These are phyloP conservation scores for Xestia rhomboidea DNA, from an alignment of 2,888 invertebrate species.

Conservation along the genomic window DNA sequence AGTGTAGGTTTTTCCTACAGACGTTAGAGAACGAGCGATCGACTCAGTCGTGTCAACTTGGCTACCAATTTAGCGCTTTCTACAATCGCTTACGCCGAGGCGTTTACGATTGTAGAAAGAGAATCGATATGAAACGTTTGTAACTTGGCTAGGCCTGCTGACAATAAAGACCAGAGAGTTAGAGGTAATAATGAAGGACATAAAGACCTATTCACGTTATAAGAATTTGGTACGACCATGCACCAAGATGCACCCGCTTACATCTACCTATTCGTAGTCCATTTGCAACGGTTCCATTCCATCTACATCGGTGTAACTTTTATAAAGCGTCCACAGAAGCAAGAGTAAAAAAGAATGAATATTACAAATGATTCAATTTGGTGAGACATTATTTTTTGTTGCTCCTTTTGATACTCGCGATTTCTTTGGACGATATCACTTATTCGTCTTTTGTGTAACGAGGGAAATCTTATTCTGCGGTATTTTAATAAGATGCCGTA, in stretches of 20 bases:
- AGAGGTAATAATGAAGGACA: no score
- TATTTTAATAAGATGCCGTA: constrained; percentile 66
- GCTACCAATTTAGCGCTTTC: no score
- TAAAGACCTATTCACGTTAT: background rate
- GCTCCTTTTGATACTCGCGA: constrained; percentile 77
- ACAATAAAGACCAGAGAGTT: no score
- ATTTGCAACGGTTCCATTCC: constrained; percentile 53
- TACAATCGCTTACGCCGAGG: no score
- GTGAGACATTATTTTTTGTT: constrained; percentile 85
- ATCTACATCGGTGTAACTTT: constrained; percentile 60
- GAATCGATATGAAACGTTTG: no score
- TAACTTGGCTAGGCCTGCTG: no score
- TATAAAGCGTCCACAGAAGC: constrained; percentile 79
- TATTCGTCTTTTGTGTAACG: constrained; percentile 78
- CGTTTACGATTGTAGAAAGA: no score
- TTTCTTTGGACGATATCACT: constrained; percentile 83
- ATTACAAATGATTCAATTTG: constrained; percentile 89
- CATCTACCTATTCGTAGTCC: background rate
- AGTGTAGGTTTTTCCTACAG: no score
- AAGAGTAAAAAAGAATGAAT: constrained; percentile 85
- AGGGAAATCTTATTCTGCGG: constrained; percentile 76
- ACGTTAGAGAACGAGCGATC: no score
- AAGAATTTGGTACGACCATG: background rate
- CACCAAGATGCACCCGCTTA: background rate
- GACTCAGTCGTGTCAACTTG: no score